These are phyloP conservation scores for Protodeltote pygarga DNA, from an alignment of 2,888 invertebrate genomes.

Conservation along the genomic window DNA sequence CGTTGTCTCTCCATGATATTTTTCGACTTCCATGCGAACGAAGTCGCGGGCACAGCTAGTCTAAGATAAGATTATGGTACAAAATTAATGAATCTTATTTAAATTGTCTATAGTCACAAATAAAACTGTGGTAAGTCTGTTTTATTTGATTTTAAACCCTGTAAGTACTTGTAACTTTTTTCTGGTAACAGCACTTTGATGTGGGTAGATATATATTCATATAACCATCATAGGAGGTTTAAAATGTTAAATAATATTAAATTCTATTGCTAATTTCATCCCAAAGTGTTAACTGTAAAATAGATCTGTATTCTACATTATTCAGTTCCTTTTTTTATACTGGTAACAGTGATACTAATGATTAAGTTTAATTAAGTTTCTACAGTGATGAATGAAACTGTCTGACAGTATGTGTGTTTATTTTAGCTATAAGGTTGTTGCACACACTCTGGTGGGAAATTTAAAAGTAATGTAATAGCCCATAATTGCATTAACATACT, in stretches of 20 bases:
- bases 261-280: slow-evolving; percentile 16
- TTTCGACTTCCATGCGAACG: too few relatives aligned
- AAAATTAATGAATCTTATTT: slow-evolving; percentile 16
- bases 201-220: not conserved
- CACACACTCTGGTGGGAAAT: not conserved
- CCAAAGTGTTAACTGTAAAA: slow-evolving; percentile 36
- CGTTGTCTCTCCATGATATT: too few relatives aligned
- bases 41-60: too few relatives aligned
- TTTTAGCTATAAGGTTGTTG: slow-evolving; percentile 53
- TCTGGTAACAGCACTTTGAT: not conserved
- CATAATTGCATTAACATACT: too few relatives aligned
- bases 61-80: slow-evolving; percentile 8
- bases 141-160: not conserved
- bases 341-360: slow-evolving; percentile 81
- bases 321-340: slow-evolving; percentile 79
- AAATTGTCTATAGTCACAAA: slow-evolving; percentile 26
- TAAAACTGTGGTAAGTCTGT: slow-evolving; percentile 9
- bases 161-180: not conserved
- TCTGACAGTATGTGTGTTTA: slow-evolving; percentile 47
- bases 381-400: slow-evolving; percentile 56
- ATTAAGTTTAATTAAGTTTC: slow-evolving; percentile 67
- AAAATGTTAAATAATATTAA: not conserved
- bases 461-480: too few relatives aligned
- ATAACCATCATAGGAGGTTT: not conserved
- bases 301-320: slow-evolving; percentile 64